Base-by-base conservation (phyloP, 2,888 invertebrate genomes). In the Anoplius nigerrimus region DNA sequence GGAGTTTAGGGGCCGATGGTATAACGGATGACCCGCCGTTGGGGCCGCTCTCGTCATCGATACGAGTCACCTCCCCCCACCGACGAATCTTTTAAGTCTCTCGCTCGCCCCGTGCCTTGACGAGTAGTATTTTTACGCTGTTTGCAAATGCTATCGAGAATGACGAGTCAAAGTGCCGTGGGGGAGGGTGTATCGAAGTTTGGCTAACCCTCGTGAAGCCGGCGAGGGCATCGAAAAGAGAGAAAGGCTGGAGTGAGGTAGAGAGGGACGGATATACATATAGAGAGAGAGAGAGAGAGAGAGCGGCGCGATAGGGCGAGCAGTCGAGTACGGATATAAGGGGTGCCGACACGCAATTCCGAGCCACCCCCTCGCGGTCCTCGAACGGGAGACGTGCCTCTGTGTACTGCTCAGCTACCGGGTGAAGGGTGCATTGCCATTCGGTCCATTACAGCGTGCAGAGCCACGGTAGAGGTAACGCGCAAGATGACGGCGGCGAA, bases 61-160 rank as follows among this genome's bases (percentile, higher is more conserved):
- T 83, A 86, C 78, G 76, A 71, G 67, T 78, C 76, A 71, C 34
- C 22, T n/a, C n/a, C n/a, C n/a, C n/a, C n/a, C n/a, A n/a, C n/a
- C n/a, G n/a, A n/a, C n/a, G n/a, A n/a, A n/a, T n/a, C n/a, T n/a
- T n/a, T n/a, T n/a, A n/a, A n/a, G n/a, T n/a, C n/a, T n/a, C n/a
- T n/a, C n/a, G n/a, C n/a, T n/a, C n/a, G n/a, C n/a, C n/a, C n/a
- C n/a, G n/a, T n/a, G n/a, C n/a, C n/a, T n/a, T n/a, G n/a, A n/a
- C 79, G 83, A 86, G 84, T 83, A 83, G 81, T 78, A 82, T 83
- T 84, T 85, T 85, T 80, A 76, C 77, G 79, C 80, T 84, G 80
- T 86, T 84, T 85, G 79, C 84, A 82, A 83, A 84, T 80, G 82
- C 75, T 82, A 78, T 82, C 79, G 75, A 61, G 76, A 71, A 65